These are phyloP conservation scores for Thymelicus lineola DNA, from an alignment of 2,888 invertebrate genomes.

Conservation along the genomic window DNA sequence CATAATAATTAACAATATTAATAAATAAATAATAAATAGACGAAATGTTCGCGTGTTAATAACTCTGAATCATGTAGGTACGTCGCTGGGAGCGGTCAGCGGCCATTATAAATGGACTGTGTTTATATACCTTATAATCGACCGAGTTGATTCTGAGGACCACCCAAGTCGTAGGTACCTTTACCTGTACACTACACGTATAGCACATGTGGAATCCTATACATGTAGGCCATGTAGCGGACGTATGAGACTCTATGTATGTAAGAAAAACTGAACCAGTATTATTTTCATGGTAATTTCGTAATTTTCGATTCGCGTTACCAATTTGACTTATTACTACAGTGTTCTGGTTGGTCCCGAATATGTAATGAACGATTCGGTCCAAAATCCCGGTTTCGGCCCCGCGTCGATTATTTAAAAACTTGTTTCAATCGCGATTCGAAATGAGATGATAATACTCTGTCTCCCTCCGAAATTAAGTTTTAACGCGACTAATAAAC, in stretches of 20 bases:
- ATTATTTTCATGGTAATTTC: conserved; percentile 66
- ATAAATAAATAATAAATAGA: conserved; percentile 26
- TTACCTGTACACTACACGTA: conserved; percentile 53
- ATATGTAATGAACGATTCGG: conserved; percentile 69
- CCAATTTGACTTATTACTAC: conserved; percentile 76
- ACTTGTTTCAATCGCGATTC: conserved; percentile 54
- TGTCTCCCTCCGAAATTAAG: conserved; percentile 34
- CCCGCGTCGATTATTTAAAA: conserved; percentile 58
- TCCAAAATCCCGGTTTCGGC: conserved; percentile 48
- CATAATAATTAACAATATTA: background rate
- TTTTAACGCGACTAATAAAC: conserved; percentile 34
- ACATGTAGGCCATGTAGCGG: conserved; percentile 11
- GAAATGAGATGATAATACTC: conserved; percentile 68
- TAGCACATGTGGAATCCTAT: conserved; percentile 20
- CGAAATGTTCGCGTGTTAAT: conserved; percentile 37
- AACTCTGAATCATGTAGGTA: conserved; percentile 38
- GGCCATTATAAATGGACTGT: conserved; percentile 52
- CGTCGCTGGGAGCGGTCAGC: conserved; percentile 55
- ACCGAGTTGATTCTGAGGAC: conserved; percentile 71
- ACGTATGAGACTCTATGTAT: conserved; percentile 15
- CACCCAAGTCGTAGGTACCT: conserved; percentile 74
- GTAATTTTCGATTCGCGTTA: conserved; percentile 78
- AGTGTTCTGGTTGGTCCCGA: conserved; percentile 54
- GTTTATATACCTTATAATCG: conserved; percentile 71
- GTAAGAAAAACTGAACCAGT: conserved; percentile 33